Conservation (phyloP, 2,113 vertebrate species). For the Gobio gobio region DNA sequence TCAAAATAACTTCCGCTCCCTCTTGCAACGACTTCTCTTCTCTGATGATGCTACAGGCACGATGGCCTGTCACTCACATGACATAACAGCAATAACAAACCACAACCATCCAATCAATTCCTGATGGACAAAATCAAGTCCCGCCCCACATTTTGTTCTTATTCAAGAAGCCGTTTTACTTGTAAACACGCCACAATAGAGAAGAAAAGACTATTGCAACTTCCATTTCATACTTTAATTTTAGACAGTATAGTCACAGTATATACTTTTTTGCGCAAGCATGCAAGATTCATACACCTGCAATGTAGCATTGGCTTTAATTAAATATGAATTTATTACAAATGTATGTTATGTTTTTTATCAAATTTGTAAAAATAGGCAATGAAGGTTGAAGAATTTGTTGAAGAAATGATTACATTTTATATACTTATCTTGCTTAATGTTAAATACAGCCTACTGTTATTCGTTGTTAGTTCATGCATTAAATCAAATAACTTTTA, state of each 20-base stretch:
- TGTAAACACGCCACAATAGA: too few species aligned
- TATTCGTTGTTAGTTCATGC: neutral
- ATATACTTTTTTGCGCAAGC: slow-evolving; percentile 53
- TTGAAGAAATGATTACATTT: neutral
- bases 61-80: too few species aligned
- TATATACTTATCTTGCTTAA: neutral
- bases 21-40: too few species aligned
- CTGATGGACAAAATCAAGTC: too few species aligned
- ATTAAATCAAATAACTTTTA: neutral
- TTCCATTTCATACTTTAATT: slow-evolving; percentile 33
- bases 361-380: neutral
- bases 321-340: neutral
- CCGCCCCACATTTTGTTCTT: too few species aligned
- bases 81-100: too few species aligned
- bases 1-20: too few species aligned
- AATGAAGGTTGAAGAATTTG: neutral
- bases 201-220: too few species aligned
- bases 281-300: neutral
- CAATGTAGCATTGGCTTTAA: neutral
- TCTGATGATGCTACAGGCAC: too few species aligned
- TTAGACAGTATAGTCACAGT: slow-evolving; percentile 44
- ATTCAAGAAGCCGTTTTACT: too few species aligned
- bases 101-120: too few species aligned
- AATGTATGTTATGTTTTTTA: neutral
- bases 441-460: neutral